Evolutionary conservation across 1,140 invertebrate genomes (phyloP).

Genomic region (Cryptotermes secundus): DNA sequence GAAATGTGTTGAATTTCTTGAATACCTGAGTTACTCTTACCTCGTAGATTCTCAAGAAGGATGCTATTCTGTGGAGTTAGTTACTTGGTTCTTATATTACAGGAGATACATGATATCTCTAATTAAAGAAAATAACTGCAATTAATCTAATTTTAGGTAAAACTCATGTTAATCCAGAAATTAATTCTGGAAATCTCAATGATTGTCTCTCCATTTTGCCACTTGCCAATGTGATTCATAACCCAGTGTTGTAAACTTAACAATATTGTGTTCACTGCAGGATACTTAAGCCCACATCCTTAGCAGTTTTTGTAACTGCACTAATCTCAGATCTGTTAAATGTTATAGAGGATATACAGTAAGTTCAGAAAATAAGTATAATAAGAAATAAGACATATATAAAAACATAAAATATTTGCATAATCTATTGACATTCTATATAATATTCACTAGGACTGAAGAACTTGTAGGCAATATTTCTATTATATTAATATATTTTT

Average conservation of each 20-base stretch:
- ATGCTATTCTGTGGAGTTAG: too few species aligned
- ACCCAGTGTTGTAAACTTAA: not conserved
- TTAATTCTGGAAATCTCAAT: too few species aligned
- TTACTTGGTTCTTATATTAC: too few species aligned
- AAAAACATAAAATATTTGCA: not conserved
- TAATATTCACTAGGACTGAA: not conserved
- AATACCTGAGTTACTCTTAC: too few species aligned
- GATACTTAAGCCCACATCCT: not conserved
- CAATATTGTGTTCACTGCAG: not conserved
- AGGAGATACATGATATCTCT: too few species aligned
- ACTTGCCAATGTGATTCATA: not conserved
- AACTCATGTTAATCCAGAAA: too few species aligned
- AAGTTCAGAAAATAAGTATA: not conserved
- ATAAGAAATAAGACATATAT: not conserved
- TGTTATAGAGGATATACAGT: not conserved
- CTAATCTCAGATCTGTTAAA: not conserved
- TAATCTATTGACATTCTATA: not conserved
- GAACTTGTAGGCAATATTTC: not conserved
- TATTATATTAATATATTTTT: not conserved
- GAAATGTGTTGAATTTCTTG: too few species aligned
- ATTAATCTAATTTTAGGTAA: too few species aligned
- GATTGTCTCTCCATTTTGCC: not conserved
- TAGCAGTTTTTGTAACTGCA: not conserved
- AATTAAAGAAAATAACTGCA: too few species aligned
- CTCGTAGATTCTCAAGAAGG: too few species aligned